Conservation (phyloP, 2,888 invertebrate species). For the Chydorus sphaericus region DNA sequence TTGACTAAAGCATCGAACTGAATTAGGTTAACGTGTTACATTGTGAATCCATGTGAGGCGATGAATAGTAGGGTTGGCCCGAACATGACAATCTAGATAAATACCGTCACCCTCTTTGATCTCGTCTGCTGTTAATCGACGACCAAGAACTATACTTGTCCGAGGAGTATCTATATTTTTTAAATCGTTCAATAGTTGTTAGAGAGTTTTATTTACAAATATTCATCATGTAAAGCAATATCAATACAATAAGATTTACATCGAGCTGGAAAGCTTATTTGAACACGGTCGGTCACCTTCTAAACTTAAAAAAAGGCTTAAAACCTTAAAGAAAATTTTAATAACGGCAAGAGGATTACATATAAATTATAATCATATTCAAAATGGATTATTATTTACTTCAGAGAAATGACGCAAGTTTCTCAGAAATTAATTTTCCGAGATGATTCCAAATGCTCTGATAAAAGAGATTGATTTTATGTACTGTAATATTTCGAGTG, state of each 20-base stretch:
- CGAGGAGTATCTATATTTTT: slow-evolving; percentile 48
- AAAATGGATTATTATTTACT: too few species aligned
- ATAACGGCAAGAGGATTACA: too few species aligned
- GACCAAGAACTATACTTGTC: slow-evolving; percentile 50
- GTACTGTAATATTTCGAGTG: too few species aligned
- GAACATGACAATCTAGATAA: slow-evolving; percentile 63
- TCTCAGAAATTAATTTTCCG: too few species aligned
- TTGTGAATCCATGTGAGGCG: slow-evolving; percentile 68
- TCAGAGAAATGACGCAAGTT: too few species aligned
- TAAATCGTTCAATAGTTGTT: too few species aligned
- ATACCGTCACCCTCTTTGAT: slow-evolving; percentile 68
- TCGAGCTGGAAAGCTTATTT: neutral
- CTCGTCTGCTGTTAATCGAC: slow-evolving; percentile 58
- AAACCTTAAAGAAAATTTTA: too few species aligned
- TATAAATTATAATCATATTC: too few species aligned
- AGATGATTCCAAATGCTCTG: too few species aligned
- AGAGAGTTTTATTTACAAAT: neutral
- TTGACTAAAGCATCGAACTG: neutral
- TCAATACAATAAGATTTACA: neutral
- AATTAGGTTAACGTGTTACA: slow-evolving; percentile 38
- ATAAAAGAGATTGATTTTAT: too few species aligned
- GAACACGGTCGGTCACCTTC: neutral
- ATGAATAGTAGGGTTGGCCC: slow-evolving; percentile 60
- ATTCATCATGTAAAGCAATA: neutral
- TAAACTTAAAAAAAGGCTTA: neutral